Conservation (phyloP, 2,113 vertebrate species). For the Mormoops blainvillei region DNA sequence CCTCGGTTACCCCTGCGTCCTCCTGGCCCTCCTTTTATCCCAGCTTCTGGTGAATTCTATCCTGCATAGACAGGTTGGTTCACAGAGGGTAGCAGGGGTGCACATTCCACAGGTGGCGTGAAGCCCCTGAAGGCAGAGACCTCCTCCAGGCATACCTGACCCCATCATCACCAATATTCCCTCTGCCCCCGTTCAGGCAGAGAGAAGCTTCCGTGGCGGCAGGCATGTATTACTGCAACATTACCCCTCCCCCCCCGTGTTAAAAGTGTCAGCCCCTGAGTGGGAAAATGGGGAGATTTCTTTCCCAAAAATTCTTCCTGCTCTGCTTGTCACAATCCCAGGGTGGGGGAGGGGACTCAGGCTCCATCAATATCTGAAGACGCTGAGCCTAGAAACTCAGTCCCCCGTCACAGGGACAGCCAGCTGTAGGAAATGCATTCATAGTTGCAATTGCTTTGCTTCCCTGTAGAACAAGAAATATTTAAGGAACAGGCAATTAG, state of each 20-base stretch:
- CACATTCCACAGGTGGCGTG: neutral
- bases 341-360: neutral
- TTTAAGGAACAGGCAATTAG: slow-evolving; percentile 80
- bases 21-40: neutral
- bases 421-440: slow-evolving; percentile 57
- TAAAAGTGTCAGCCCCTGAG: neutral
- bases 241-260: neutral
- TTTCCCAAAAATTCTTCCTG: slow-evolving; percentile 3
- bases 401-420: slow-evolving; percentile 7
- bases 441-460: slow-evolving; percentile 59
- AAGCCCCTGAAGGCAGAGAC: neutral
- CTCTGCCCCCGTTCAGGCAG: neutral
- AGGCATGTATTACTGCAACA: neutral
- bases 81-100: neutral
- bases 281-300: neutral
- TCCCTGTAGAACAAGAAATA: slow-evolving; percentile 67
- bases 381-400: neutral
- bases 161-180: neutral
- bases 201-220: neutral
- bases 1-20: neutral
- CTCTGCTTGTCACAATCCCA: neutral
- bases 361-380: neutral
- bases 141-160: neutral
- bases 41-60: neutral
- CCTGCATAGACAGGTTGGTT: neutral